Evolutionary conservation across 2,888 invertebrate species (phyloP).

Genomic region (Machimus rusticus): DNA sequence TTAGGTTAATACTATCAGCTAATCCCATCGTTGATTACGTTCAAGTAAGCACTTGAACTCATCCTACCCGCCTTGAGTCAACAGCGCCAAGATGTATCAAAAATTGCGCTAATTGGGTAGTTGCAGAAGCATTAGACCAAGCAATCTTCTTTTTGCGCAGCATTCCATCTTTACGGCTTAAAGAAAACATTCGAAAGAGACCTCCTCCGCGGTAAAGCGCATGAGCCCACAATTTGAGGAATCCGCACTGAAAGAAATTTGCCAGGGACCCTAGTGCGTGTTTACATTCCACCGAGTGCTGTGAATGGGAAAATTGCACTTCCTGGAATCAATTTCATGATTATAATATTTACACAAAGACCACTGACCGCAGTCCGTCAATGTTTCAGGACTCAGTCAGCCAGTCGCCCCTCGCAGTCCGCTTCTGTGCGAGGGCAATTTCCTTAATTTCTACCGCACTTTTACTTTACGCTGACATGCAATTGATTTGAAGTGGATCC

Average conservation of each 20-base stretch:
- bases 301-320: background rate
- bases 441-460: background rate
- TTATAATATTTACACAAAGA: background rate
- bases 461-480: slow-evolving; percentile 10
- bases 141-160: background rate
- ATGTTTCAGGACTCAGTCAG: background rate
- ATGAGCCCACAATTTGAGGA: background rate
- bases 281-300: background rate
- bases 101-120: background rate
- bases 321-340: background rate
- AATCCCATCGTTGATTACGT: background rate
- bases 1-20: background rate
- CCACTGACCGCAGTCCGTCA: background rate
- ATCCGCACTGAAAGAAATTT: background rate
- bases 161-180: background rate
- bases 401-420: background rate
- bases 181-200: background rate
- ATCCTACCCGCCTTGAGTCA: background rate
- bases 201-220: background rate
- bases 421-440: background rate
- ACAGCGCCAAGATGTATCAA: background rate
- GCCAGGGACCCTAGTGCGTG: background rate
- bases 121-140: background rate
- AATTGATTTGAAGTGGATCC: background rate
- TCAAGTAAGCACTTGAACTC: background rate